Conservation (phyloP, 2,888 invertebrate species). For the Spisula subtruncata region DNA sequence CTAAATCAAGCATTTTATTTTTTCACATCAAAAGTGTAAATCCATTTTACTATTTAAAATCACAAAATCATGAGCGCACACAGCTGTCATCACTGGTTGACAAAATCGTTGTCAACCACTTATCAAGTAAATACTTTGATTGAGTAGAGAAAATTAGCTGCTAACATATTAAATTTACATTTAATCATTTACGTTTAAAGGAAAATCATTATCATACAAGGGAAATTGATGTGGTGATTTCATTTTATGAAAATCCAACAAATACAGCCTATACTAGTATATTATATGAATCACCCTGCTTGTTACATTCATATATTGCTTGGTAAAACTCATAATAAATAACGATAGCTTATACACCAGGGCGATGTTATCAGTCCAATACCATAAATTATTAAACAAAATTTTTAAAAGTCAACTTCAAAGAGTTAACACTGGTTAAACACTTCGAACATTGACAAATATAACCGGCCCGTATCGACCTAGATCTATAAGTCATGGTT, state of each 20-base stretch:
- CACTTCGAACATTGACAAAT: not conserved
- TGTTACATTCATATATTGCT: not conserved
- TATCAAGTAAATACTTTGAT: not conserved
- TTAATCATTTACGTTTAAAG: not conserved
- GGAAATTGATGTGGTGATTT: not conserved
- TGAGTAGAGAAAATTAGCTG: not conserved
- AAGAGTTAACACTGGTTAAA: not conserved
- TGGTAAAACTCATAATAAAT: not conserved
- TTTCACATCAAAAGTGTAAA: not conserved
- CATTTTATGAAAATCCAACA: not conserved
- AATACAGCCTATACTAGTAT: not conserved
- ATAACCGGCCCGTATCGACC: not conserved
- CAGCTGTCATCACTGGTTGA: not conserved
- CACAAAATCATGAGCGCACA: not conserved
- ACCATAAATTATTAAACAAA: not conserved
- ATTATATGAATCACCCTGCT: no score
- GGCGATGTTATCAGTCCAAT: not conserved
- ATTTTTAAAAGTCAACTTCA: conserved; percentile 17
- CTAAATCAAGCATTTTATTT: not conserved
- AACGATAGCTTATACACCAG: not conserved
- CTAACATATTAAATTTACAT: not conserved
- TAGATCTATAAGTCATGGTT: not conserved
- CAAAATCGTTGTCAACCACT: not conserved
- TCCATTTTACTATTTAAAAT: not conserved
- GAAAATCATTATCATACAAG: not conserved